These are phyloP conservation scores for Urocolius indicus DNA, from an alignment of 2,113 vertebrate genomes.

Conservation along the genomic window DNA sequence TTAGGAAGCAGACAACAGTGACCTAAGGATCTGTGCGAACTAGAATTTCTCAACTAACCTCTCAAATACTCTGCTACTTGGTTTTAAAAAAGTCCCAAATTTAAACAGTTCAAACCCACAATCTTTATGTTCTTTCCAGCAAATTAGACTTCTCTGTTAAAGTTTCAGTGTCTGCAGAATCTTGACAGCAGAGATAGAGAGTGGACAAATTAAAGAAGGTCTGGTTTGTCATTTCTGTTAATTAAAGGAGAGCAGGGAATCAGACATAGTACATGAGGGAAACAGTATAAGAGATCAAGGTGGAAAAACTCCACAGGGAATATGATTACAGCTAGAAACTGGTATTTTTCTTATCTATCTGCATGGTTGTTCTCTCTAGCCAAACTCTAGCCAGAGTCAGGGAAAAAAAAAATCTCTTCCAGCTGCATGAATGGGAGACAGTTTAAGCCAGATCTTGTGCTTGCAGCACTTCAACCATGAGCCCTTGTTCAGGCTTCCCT, in stretches of 20 bases:
- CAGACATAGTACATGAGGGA: fast-evolving
- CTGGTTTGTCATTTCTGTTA: not conserved
- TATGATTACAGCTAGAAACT: not conserved
- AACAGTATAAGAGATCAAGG: not conserved
- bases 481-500: not conserved
- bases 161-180: not conserved
- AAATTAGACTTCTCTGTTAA: not conserved
- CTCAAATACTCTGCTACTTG: not conserved
- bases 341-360: not conserved
- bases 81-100: not conserved
- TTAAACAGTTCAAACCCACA: not conserved
- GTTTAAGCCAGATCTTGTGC: not conserved
- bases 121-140: not conserved
- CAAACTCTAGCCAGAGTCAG: not conserved
- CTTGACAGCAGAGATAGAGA: not conserved
- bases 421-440: not conserved
- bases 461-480: not conserved
- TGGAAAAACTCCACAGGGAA: not conserved
- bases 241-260: not conserved
- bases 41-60: not conserved
- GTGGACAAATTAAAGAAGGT: not conserved
- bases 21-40: not conserved
- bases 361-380: not conserved
- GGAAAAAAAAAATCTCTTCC: not conserved
- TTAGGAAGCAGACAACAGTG: not conserved